Percentiles rank a stretch among this genome's conserved stretches.
phyloP scores from a whole-genome alignment of 2,888 invertebrate genomes.

The Microplitis manilae region DNA sequence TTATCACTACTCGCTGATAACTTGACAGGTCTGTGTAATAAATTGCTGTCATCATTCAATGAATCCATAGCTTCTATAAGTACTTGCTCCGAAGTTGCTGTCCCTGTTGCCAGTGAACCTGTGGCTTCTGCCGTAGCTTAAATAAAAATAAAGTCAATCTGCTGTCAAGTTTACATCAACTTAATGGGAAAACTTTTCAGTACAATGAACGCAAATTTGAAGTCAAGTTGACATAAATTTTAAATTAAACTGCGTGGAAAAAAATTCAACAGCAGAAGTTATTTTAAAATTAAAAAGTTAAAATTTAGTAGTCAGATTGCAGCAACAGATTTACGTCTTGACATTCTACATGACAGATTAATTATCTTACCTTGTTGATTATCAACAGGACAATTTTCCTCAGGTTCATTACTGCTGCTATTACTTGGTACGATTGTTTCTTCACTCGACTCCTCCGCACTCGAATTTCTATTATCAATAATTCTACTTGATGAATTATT shows the following conservation, averaged over 20 bases:
- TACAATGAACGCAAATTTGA: too few species aligned
- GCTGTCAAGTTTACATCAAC: neutral
- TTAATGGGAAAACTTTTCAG: too few species aligned
- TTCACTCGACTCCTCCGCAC: constrained; percentile 58
- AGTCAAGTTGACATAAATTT: too few species aligned
- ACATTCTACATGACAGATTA: neutral
- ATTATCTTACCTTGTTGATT: constrained; percentile 67
- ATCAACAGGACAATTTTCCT: constrained; percentile 59
- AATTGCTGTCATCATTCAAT: constrained; percentile 57
- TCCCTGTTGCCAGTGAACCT: constrained; percentile 47
- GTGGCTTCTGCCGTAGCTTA: constrained; percentile 56
- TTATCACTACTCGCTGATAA: constrained; percentile 42
- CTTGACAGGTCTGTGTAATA: constrained; percentile 52
- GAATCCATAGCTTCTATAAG: constrained; percentile 68
- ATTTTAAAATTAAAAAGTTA: too few species aligned
- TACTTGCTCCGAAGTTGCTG: constrained; percentile 62
- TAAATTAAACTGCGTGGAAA: too few species aligned
- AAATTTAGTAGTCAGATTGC: too few species aligned
- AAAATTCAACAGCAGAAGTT: too few species aligned
- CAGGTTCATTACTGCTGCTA: constrained; percentile 51
- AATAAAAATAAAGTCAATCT: too few species aligned
- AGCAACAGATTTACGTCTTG: too few species aligned
- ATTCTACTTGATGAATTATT: constrained; percentile 54
- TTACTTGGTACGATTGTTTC: constrained; percentile 55
- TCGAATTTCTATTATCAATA: constrained; percentile 39